Evolutionary conservation across 1,140 invertebrate genomes (phyloP), one percentile per base, ranked within the genome.

Genomic region (Chionoecetes opilio): DNA sequence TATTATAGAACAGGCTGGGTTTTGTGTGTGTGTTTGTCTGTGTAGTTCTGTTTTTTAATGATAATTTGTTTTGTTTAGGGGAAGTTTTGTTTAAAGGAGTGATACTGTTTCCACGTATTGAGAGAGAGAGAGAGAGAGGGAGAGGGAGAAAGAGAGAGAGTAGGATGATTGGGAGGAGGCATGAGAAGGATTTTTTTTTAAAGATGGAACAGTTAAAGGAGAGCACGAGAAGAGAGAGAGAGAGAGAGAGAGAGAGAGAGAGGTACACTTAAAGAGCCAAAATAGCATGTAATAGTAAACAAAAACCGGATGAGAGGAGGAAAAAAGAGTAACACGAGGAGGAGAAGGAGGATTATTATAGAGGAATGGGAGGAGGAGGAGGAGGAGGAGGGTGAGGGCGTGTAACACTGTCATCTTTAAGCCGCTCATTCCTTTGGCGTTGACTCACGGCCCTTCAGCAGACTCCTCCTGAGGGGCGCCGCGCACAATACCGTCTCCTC

Each of bases 91-190:
- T 41, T 41, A n/a, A 46, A 75, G n/a, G 6, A 75, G n/a, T n/a
- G 63, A 75, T 21, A 1, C 11, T 9, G 11, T 53, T 53, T 53
- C 8, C 46, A 1, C 9, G 11, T 53, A 53, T 53, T 1, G 11
- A 75, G 63, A 75, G 63, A 75, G 63, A 75, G 63, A 75, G 63
- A 75, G 63, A 75, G 63, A 75, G 63, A 75, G 63, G n/a, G n/a
- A 75, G 63, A 75, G 63, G n/a, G 63, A 75, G 63, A 75, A 26
- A 75, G 63, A 75, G 63, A 75, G 63, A 75, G 63, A 75, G 63
- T n/a, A n/a, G n/a, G 63, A n/a, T 17, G 11, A 29, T 5, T 29
- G 21, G 85, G 85, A 87, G n/a, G 26, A 34, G 34, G 21, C 3
- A 2, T 38, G 85, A 21, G n/a, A 29, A 9, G 11, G 46, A 9